Percentiles rank a stretch among this genome's conserved stretches.
Conservation (phyloP, 1,140 invertebrate species). For the Euglossa dilemma region DNA sequence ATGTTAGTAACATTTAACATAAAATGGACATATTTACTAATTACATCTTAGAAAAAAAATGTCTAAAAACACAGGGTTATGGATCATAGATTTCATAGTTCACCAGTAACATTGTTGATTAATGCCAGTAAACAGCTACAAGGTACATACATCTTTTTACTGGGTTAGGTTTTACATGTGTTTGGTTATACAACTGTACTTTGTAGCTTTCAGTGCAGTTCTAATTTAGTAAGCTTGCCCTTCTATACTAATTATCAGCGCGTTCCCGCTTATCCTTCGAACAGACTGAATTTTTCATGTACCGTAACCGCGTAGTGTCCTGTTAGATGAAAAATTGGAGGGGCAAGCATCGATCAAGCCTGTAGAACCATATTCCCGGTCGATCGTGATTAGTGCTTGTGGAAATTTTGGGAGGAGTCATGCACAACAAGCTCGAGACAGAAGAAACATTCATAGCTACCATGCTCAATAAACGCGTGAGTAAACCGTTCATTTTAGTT, state of each 20-base stretch:
- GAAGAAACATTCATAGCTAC: constrained; percentile 67
- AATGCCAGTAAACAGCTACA: constrained; percentile 28
- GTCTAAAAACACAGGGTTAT: constrained; percentile 33
- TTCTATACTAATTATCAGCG: constrained; percentile 56
- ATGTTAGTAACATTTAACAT: not conserved
- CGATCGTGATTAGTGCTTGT: constrained; percentile 79
- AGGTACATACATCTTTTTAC: constrained; percentile 31
- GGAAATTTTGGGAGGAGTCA: constrained; percentile 78
- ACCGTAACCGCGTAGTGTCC: constrained; percentile 23
- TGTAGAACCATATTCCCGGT: constrained; percentile 75
- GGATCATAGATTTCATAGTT: constrained; percentile 38
- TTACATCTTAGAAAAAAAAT: not conserved
- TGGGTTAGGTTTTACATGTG: constrained; percentile 62
- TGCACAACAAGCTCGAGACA: constrained; percentile 64
- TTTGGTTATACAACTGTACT: constrained; percentile 66
- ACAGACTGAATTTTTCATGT: constrained; percentile 26
- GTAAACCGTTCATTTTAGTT: constrained; percentile 16
- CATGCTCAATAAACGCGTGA: constrained; percentile 34
- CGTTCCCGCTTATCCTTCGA: constrained; percentile 43
- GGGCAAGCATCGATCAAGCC: constrained; percentile 79
- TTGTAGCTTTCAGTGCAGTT: constrained; percentile 57
- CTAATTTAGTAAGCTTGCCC: constrained; percentile 61
- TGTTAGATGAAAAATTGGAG: constrained; percentile 69
- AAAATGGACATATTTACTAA: not conserved
- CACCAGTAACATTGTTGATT: constrained; percentile 39